Evolutionary conservation across 2,888 invertebrate genomes (phyloP).

Genomic region (Tetragonisca angustula): DNA sequence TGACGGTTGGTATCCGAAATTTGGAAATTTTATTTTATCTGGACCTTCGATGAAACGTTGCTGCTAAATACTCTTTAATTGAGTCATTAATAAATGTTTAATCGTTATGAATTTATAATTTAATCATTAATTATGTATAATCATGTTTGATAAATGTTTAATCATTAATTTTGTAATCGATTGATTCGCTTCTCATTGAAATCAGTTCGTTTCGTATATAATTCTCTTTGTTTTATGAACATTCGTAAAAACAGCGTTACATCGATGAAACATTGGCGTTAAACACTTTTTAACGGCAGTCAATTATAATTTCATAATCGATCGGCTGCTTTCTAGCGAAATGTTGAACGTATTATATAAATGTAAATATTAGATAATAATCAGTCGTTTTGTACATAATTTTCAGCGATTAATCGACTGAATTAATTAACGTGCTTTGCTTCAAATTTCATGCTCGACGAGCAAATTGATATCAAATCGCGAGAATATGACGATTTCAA

Average conservation of each 20-base stretch:
- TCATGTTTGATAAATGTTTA: too few relatives aligned
- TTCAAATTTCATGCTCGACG: background rate
- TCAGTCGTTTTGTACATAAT: background rate
- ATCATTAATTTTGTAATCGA: too few relatives aligned
- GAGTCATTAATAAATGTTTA: too few relatives aligned
- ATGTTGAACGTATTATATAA: background rate
- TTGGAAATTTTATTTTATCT: background rate
- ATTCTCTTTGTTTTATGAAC: too few relatives aligned
- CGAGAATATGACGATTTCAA: conserved; percentile 2
- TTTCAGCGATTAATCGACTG: background rate
- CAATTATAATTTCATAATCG: background rate
- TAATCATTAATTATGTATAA: too few relatives aligned
- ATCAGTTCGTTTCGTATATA: too few relatives aligned
- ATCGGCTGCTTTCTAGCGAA: background rate
- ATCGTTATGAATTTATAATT: too few relatives aligned
- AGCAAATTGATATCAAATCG: background rate
- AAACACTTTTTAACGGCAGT: background rate
- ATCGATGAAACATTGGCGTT: background rate
- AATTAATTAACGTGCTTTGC: background rate
- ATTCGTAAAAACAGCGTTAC: too few relatives aligned
- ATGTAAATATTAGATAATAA: background rate
- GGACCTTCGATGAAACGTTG: background rate
- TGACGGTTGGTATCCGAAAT: too few relatives aligned
- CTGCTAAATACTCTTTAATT: background rate
- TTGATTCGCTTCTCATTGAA: too few relatives aligned